A percentile compares a stretch with the other conserved stretches of the same genome.
Evolutionary conservation across 92 coral and sea anemone species (phyloP).

Genomic region (Virgularia gustaviana): DNA sequence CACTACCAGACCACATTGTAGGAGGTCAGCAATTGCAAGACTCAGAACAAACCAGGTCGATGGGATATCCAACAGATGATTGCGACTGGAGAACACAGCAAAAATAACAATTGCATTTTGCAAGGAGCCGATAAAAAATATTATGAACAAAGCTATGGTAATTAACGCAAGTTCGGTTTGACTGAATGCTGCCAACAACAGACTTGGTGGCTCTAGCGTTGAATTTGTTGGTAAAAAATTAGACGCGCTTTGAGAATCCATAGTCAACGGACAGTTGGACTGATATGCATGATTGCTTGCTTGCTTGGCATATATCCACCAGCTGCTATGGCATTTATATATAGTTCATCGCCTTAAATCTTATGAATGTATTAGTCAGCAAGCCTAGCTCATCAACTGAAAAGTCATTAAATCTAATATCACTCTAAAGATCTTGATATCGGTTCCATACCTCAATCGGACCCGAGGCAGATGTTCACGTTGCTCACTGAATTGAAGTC

Average conservation of each 20-base stretch:
- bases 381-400: too few relatives aligned
- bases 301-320: too few relatives aligned
- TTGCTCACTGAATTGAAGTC: too few relatives aligned
- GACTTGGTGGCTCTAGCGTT: background rate
- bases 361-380: too few relatives aligned
- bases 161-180: background rate
- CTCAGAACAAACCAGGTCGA: constrained; percentile 25
- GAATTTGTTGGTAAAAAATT: background rate
- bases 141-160: background rate
- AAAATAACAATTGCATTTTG: background rate
- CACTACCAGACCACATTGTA: background rate
- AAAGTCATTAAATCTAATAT: too few relatives aligned
- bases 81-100: background rate
- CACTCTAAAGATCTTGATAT: too few relatives aligned
- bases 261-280: too few relatives aligned
- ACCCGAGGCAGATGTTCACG: too few relatives aligned
- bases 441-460: too few relatives aligned
- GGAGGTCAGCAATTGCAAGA: background rate
- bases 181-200: background rate
- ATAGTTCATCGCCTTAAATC: too few relatives aligned
- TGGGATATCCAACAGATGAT: constrained; percentile 6
- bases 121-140: background rate
- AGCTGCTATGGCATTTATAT: too few relatives aligned
- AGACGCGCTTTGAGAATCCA: background rate
- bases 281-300: too few relatives aligned